Conservation (phyloP, 37 sponge, comb jelly and placozoan species). For the Axinella damicornis region DNA sequence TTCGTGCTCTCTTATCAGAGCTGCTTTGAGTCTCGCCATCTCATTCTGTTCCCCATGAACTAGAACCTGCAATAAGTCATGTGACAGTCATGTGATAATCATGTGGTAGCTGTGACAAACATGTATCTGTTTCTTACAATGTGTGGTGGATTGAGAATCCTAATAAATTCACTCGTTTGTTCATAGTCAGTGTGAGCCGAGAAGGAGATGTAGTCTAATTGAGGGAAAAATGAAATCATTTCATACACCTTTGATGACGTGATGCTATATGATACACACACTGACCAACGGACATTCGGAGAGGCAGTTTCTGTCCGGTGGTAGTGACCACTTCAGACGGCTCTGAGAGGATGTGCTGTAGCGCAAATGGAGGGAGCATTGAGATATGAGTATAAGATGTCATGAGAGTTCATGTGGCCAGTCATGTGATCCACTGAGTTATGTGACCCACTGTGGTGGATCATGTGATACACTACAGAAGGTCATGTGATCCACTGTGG, state of each 20-base stretch:
- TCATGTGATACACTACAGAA: no score
- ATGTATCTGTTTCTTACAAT: constrained; percentile 57
- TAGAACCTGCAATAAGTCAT: constrained; percentile 66
- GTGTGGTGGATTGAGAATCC: constrained; percentile 89
- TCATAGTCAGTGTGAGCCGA: constrained; percentile 98
- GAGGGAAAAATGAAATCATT: neutral
- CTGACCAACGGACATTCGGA: constrained; percentile 92
- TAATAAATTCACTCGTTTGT: constrained; percentile 93
- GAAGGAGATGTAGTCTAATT: constrained; percentile 94
- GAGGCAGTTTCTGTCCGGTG: constrained; percentile 90
- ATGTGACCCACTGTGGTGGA: no score
- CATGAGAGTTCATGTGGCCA: no score
- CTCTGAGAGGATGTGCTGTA: constrained; percentile 84
- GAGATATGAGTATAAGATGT: no score
- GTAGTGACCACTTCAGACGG: constrained; percentile 93
- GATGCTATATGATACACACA: neutral
- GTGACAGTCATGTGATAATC: constrained; percentile 5
- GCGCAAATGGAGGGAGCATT: no score
- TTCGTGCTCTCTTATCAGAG: constrained; percentile 89
- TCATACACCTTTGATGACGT: no score
- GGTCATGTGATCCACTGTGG: no score
- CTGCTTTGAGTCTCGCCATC: constrained; percentile 88
- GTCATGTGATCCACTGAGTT: no score
- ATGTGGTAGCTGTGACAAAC: no score
- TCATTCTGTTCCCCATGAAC: constrained; percentile 98